phyloP scores from a whole-genome alignment of 2,888 invertebrate genomes.

The Hofmannophila pseudospretella region DNA sequence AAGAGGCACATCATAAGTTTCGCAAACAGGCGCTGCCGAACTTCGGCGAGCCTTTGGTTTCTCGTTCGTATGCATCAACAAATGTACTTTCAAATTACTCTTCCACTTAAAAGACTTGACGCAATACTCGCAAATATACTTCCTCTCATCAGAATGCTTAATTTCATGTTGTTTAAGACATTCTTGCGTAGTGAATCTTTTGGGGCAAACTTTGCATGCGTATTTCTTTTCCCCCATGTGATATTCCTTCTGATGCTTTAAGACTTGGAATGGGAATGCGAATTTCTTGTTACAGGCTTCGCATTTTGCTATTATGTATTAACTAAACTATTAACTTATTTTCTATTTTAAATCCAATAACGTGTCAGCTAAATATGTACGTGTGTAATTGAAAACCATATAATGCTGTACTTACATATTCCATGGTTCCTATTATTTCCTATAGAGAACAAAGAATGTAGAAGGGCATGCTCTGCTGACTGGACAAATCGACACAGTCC shows the following conservation, averaged over 20 bases:
- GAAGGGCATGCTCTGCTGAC: slow-evolving; percentile 66
- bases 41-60: no score
- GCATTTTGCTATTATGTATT: no score
- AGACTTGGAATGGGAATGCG: slow-evolving; percentile 21
- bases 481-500: slow-evolving; percentile 63
- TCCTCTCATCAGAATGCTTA: slow-evolving; percentile 12
- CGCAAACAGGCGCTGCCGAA: no score
- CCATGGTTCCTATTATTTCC: no score
- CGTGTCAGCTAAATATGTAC: no score
- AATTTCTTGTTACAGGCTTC: slow-evolving; percentile 27
- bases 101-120: slow-evolving; percentile 20
- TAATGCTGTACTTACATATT: no score
- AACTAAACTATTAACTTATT: no score
- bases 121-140: slow-evolving; percentile 2
- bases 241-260: slow-evolving; percentile 32
- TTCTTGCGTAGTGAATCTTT: slow-evolving; percentile 20
- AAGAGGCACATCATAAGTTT: no score
- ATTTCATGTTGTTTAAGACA: slow-evolving; percentile 21
- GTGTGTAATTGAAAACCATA: no score
- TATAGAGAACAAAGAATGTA: no score
- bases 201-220: slow-evolving; percentile 25
- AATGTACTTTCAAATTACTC: slow-evolving; percentile 21
- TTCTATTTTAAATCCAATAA: no score
- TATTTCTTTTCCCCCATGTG: slow-evolving; percentile 41
- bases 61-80: slow-evolving; percentile 33